A percentile compares a stretch with the other conserved stretches of the same genome.
Conservation (phyloP, 2,888 invertebrate species). For the Himalopsyche anomala region DNA sequence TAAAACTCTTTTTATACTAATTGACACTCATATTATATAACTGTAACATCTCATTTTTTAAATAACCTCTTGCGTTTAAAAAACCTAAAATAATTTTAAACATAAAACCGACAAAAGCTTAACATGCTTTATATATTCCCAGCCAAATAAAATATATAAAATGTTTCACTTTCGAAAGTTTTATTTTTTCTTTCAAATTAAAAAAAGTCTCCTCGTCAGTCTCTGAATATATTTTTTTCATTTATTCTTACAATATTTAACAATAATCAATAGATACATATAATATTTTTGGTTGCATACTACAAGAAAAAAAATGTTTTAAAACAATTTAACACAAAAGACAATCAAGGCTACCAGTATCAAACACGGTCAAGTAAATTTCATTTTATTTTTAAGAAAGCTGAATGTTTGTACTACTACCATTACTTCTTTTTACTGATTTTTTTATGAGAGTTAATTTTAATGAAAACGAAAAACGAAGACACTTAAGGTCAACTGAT, state of each 20-base stretch:
- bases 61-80: background rate
- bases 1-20: constrained; percentile 18
- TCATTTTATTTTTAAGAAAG: too few species aligned
- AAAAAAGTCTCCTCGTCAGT: background rate
- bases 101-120: background rate
- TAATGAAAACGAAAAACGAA: too few species aligned
- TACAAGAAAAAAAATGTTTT: too few species aligned
- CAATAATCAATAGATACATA: background rate
- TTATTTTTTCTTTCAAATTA: background rate
- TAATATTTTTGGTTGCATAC: too few species aligned
- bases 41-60: background rate
- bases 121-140: constrained; percentile 13
- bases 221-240: constrained; percentile 7
- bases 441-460: too few species aligned
- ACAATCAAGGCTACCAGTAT: too few species aligned
- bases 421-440: too few species aligned
- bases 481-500: too few species aligned
- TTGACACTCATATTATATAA: constrained; percentile 14
- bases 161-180: constrained; percentile 9
- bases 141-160: constrained; percentile 7
- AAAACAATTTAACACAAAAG: too few species aligned
- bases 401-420: too few species aligned
- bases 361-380: too few species aligned
- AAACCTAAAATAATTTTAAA: background rate
- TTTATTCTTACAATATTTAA: constrained; percentile 9